Evolutionary conservation across 2,113 vertebrate species (phyloP).

Genomic region (Vulpes lagopus): DNA sequence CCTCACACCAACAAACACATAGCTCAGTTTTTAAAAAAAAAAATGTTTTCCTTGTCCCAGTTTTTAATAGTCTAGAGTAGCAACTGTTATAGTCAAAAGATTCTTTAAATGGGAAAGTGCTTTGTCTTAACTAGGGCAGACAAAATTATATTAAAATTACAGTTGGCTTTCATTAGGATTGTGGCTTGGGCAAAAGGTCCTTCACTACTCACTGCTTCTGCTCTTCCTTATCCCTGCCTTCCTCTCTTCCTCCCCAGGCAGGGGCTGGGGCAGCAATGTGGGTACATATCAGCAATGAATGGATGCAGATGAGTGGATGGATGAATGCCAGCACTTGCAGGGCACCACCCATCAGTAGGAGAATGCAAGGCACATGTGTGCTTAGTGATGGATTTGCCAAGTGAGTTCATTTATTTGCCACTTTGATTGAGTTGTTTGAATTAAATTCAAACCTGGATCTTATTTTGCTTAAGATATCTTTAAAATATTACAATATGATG

Average conservation of each 20-base stretch:
- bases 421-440: background rate
- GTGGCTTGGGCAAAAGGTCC: background rate
- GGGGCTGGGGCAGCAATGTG: background rate
- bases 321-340: background rate
- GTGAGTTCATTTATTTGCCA: background rate
- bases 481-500: background rate
- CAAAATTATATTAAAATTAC: background rate
- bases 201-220: background rate
- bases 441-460: background rate
- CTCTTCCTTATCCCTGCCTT: background rate
- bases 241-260: background rate
- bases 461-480: background rate
- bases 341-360: background rate
- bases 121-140: background rate
- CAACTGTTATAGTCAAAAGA: background rate
- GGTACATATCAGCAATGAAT: background rate
- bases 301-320: too few species aligned
- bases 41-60: background rate
- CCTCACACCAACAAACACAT: background rate
- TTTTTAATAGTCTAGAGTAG: slow-evolving; percentile 4
- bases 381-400: background rate
- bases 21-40: background rate
- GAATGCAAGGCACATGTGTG: background rate
- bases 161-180: background rate
- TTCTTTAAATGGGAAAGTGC: slow-evolving; percentile 2